Conservation (phyloP, 2,888 invertebrate species). For the Litoditis marina region DNA sequence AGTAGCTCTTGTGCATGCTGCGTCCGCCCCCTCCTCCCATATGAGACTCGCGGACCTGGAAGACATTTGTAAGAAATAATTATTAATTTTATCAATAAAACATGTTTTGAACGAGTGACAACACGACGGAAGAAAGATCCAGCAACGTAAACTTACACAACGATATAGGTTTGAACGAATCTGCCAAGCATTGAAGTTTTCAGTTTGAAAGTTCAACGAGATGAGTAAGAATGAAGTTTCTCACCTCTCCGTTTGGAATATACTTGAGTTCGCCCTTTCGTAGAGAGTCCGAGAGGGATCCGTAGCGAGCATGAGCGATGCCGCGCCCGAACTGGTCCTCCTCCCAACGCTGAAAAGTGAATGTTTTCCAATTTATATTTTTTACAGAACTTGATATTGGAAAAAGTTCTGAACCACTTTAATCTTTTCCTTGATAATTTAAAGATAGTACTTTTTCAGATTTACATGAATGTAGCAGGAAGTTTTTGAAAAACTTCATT, state of each 20-base stretch:
- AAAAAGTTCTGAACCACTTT: too few relatives aligned
- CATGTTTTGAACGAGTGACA: too few relatives aligned
- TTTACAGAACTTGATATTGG: too few relatives aligned
- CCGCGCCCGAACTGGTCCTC: conserved; percentile 43
- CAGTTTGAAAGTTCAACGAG: too few relatives aligned
- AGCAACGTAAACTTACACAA: too few relatives aligned
- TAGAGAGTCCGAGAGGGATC: conserved; percentile 56
- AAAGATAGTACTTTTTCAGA: too few relatives aligned
- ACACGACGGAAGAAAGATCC: too few relatives aligned
- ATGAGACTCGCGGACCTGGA: conserved; percentile 7
- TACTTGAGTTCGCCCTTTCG: conserved; percentile 58
- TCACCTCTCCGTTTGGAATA: conserved; percentile 58
- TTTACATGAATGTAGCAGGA: too few relatives aligned
- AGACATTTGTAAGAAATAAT: too few relatives aligned
- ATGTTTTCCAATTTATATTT: background rate
- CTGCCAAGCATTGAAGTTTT: background rate
- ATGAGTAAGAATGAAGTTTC: conserved; percentile 6
- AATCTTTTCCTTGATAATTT: too few relatives aligned
- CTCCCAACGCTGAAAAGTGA: conserved; percentile 25
- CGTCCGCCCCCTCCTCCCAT: background rate
- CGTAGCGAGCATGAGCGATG: conserved; percentile 56
- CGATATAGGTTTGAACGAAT: background rate
- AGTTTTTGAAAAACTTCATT: too few relatives aligned
- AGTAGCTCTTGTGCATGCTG: conserved; percentile 58
- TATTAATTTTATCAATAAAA: too few relatives aligned